These are phyloP conservation scores for Drosophila novamexicana DNA, from an alignment of 1,140 invertebrate species.

Conservation along the genomic window DNA sequence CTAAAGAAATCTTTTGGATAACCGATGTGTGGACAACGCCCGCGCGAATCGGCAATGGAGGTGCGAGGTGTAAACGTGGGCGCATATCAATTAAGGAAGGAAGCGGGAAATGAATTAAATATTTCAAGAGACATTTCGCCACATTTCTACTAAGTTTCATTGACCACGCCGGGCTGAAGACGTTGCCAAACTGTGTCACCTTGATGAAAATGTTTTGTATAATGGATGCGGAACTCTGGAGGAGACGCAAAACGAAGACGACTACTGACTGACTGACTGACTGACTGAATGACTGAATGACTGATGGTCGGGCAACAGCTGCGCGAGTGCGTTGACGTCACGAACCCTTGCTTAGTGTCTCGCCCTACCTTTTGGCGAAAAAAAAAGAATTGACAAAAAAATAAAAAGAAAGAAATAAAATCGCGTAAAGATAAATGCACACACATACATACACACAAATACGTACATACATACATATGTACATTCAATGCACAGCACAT, in stretches of 20 bases:
- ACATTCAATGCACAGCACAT: constrained; percentile 7
- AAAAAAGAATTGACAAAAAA: constrained; percentile 48
- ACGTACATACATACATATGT: background rate
- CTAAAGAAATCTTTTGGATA: background rate
- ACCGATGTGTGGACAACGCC: background rate
- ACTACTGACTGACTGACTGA: constrained; percentile 21
- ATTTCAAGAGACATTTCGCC: constrained; percentile 53
- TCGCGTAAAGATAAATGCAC: constrained; percentile 41
- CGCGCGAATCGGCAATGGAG: constrained; percentile 41
- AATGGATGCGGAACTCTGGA: constrained; percentile 49
- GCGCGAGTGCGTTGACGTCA: constrained; percentile 57
- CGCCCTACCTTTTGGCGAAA: constrained; percentile 61
- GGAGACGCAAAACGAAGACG: constrained; percentile 24
- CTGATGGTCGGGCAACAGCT: constrained; percentile 60
- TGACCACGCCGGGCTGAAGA: constrained; percentile 35
- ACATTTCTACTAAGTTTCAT: constrained; percentile 53
- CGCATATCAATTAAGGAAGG: constrained; percentile 69
- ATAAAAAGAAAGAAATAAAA: constrained; percentile 31
- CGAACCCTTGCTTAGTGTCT: constrained; percentile 53
- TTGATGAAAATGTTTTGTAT: constrained; percentile 54
- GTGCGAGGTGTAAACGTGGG: constrained; percentile 21
- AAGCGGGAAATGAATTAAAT: constrained; percentile 73
- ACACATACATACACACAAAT: background rate
- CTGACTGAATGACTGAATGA: constrained; percentile 38
- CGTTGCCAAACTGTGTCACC: constrained; percentile 67